Conservation (phyloP, 2,113 vertebrate species). For the Ginglymostoma cirratum region DNA sequence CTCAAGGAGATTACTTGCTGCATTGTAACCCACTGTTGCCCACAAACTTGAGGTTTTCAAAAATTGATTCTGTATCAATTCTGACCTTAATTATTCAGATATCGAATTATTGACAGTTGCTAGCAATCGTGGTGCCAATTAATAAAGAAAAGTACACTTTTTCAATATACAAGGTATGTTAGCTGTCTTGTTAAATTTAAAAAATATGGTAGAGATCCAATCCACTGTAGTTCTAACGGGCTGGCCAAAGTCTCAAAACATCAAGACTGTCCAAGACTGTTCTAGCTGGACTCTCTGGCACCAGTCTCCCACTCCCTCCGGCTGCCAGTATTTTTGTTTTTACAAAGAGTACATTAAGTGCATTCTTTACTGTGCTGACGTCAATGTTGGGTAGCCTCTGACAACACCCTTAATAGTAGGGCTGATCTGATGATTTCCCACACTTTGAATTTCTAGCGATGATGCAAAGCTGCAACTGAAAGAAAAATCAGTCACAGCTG, state of each 20-base stretch:
- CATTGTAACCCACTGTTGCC: background rate
- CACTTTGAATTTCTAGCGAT: background rate
- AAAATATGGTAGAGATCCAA: background rate
- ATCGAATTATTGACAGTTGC: background rate
- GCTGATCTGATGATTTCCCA: background rate
- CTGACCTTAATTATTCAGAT: background rate
- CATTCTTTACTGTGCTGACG: background rate
- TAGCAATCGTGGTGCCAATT: background rate
- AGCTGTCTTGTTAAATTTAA: background rate
- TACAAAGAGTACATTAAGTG: background rate
- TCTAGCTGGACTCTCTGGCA: background rate
- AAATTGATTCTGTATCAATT: background rate
- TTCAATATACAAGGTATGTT: background rate
- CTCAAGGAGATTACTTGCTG: background rate
- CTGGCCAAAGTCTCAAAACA: background rate
- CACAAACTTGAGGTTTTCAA: background rate
- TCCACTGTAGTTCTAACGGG: background rate
- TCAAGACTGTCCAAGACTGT: background rate
- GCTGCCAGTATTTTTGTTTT: background rate
- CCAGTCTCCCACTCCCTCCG: background rate
- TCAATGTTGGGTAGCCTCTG: background rate
- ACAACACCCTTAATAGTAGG: background rate
- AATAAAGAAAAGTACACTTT: background rate
- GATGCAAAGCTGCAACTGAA: background rate
- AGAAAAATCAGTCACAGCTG: background rate